A percentile compares a stretch with the other conserved stretches of the same genome.
phyloP scores from a whole-genome alignment of 2,113 vertebrate genomes.

The Caloenas nicobarica region DNA sequence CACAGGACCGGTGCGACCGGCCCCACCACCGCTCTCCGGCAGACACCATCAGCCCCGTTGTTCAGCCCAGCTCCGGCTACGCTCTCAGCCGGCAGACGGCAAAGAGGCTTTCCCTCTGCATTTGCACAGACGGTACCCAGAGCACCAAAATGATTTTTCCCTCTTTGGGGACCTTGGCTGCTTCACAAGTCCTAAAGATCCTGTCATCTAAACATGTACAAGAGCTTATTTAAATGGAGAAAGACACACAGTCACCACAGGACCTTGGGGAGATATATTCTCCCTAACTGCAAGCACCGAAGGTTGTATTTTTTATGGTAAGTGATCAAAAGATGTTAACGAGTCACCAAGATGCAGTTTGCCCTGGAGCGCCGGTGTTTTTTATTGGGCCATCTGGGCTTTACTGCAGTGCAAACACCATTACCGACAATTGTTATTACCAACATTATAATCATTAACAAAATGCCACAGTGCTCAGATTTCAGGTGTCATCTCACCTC shows the following conservation, averaged over 20 bases:
- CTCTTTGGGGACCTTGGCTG: neutral
- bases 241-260: neutral
- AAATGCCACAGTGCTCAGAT: neutral
- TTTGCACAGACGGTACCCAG: neutral
- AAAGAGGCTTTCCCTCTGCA: neutral
- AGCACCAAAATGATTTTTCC: neutral
- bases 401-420: constrained; percentile 47
- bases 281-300: neutral
- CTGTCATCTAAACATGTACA: neutral
- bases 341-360: neutral
- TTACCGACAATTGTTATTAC: neutral
- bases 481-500: neutral
- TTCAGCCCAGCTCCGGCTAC: neutral
- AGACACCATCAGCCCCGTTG: fast-evolving
- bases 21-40: neutral
- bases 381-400: constrained; percentile 61
- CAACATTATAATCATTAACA: constrained; percentile 47
- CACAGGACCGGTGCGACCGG: fast-evolving
- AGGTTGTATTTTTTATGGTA: neutral
- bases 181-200: neutral
- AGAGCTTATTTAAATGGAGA: neutral
- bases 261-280: neutral
- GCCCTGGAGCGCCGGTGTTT: neutral
- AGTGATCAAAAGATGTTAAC: neutral
- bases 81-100: neutral